Percentiles rank a stretch among this genome's conserved stretches.
phyloP scores from a whole-genome alignment of 2,113 vertebrate species.

The Haemorhous mexicanus region DNA sequence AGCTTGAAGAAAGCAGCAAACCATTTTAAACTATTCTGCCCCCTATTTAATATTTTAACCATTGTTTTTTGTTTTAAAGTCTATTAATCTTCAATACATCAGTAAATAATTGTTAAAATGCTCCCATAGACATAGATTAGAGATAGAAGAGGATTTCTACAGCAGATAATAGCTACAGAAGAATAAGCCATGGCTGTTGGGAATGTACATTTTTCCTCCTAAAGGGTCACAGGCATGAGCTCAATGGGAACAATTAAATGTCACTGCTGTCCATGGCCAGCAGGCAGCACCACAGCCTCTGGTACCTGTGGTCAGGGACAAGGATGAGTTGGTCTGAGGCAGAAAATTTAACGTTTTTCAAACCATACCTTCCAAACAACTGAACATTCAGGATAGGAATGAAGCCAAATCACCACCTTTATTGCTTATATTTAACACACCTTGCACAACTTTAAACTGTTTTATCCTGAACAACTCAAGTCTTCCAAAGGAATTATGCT shows the following conservation, averaged over 20 bases:
- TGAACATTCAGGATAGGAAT: background rate
- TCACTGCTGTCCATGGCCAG: background rate
- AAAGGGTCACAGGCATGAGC: background rate
- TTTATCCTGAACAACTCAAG: background rate
- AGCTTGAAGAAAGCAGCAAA: background rate
- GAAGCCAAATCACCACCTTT: background rate
- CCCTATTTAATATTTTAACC: background rate
- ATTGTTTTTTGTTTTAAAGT: background rate
- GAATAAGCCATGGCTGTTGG: background rate
- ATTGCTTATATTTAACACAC: background rate
- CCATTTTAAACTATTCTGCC: background rate
- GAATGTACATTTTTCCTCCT: background rate
- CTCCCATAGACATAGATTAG: background rate
- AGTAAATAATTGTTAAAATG: background rate
- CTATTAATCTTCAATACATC: background rate
- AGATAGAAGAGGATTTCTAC: background rate
- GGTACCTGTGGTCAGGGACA: background rate
- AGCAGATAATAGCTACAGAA: background rate
- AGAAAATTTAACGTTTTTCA: background rate
- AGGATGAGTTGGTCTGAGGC: background rate
- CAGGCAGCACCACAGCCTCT: slow-evolving; percentile 31
- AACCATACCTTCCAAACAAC: background rate
- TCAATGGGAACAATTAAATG: background rate
- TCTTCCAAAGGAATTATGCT: background rate
- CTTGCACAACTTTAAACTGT: background rate